Percentiles rank a stretch among this genome's conserved stretches.
These are phyloP conservation scores for Taenioides sp. DNA, from an alignment of 2,797 vertebrate genomes.

Conservation along the genomic window DNA sequence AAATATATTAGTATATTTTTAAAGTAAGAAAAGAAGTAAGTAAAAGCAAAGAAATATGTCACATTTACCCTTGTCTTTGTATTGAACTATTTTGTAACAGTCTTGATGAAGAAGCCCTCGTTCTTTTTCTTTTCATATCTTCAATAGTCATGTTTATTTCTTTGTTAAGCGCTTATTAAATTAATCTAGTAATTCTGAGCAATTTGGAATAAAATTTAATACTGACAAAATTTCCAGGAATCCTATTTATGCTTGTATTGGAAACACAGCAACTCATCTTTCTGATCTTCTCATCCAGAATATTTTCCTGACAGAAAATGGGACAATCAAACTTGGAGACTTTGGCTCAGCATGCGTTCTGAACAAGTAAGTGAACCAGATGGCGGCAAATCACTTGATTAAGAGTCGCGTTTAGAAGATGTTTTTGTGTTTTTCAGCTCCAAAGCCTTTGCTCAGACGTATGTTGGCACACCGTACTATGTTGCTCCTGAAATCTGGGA, in stretches of 20 bases:
- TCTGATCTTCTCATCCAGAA: conserved; percentile 78
- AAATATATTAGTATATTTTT: no score
- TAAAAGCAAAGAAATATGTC: no score
- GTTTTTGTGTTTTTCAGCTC: conserved; percentile 70
- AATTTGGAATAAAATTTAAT: no score
- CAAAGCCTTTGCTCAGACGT: conserved; percentile 82
- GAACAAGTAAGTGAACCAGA: conserved; percentile 76
- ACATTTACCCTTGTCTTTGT: no score
- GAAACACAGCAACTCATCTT: conserved; percentile 23
- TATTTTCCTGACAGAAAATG: conserved; percentile 86
- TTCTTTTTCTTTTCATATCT: no score
- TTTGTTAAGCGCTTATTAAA: no score
- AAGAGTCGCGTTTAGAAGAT: neutral
- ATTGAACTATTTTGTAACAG: no score
- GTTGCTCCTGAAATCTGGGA: conserved; percentile 97
- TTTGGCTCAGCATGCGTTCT: conserved; percentile 91
- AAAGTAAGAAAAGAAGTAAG: no score
- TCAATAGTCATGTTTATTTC: no score
- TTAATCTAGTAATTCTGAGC: no score
- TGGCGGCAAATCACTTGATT: neutral
- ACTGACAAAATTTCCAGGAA: neutral
- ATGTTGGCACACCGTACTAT: conserved; percentile 94
- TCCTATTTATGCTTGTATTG: conserved; percentile 17
- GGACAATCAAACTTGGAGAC: conserved; percentile 89
- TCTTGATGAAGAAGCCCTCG: no score